Evolutionary conservation across 1,140 invertebrate genomes (phyloP).

Genomic region (Radopholus similis): DNA sequence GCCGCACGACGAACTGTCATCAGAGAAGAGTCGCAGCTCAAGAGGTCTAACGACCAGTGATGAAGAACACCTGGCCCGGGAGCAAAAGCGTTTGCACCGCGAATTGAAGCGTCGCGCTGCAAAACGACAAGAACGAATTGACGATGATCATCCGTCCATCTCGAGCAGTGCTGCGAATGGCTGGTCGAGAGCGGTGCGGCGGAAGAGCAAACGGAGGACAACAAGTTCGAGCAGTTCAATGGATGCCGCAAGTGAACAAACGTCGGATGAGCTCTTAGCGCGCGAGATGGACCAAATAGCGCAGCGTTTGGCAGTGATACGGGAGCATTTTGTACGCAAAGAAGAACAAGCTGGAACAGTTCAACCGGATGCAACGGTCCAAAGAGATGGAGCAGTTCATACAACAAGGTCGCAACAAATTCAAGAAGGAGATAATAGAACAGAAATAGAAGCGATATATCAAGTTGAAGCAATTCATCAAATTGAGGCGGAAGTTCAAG

Average conservation of each 20-base stretch:
- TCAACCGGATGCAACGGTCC: no score
- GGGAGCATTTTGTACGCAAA: conserved; percentile 6
- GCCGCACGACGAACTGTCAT: not conserved
- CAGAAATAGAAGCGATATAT: no score
- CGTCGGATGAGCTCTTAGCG: conserved; percentile 2
- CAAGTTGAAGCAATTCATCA: no score
- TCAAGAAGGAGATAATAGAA: no score
- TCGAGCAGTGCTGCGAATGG: not conserved
- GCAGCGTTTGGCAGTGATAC: conserved; percentile 2
- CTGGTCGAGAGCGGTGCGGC: not conserved
- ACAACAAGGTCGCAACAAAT: no score
- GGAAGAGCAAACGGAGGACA: not conserved
- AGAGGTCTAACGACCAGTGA: no score
- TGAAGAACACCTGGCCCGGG: no score
- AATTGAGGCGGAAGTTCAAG: no score
- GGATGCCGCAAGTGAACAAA: not conserved
- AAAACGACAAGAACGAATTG: not conserved
- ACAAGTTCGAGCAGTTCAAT: not conserved
- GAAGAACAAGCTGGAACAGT: no score
- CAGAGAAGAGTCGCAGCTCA: not conserved
- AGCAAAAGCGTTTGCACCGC: no score
- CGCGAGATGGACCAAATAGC: conserved; percentile 10
- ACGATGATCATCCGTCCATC: not conserved
- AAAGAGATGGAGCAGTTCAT: no score
- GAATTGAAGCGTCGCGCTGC: not conserved